phyloP scores from a whole-genome alignment of 1,140 invertebrate species.

The Mamestra configurata region DNA sequence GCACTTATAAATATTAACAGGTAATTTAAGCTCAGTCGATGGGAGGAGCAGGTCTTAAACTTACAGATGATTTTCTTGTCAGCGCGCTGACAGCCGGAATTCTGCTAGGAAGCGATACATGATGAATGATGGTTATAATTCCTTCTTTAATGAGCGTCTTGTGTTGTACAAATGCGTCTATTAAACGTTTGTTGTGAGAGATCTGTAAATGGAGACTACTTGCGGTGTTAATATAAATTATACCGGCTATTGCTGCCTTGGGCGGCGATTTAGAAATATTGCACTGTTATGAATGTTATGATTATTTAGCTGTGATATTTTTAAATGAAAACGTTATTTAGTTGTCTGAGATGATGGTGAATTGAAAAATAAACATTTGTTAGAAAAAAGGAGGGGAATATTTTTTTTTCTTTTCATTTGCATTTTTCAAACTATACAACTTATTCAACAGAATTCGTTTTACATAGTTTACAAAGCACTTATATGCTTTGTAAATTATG shows the following conservation, averaged over 20 bases:
- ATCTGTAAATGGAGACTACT: conserved; percentile 22
- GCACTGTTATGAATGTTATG: not conserved
- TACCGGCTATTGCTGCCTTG: conserved; percentile 5
- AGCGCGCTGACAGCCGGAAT: conserved; percentile 72
- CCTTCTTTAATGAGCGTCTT: conserved; percentile 73
- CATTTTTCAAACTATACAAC: not conserved
- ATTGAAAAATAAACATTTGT: too few species aligned
- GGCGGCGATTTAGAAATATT: not conserved
- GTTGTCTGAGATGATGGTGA: too few species aligned
- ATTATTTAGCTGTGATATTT: not conserved
- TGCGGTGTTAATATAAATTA: conserved; percentile 17
- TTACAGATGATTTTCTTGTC: conserved; percentile 76
- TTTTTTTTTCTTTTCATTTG: too few species aligned
- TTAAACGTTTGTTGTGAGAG: conserved; percentile 26
- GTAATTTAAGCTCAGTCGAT: conserved; percentile 66
- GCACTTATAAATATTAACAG: conserved; percentile 85
- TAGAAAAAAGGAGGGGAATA: too few species aligned
- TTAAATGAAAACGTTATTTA: not conserved
- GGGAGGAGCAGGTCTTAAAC: conserved; percentile 69
- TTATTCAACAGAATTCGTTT: not conserved
- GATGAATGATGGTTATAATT: conserved; percentile 75
- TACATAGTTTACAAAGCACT: not conserved
- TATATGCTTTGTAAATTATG: not conserved
- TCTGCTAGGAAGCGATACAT: conserved; percentile 66
- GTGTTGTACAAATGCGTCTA: conserved; percentile 56